Evolutionary conservation across 2,797 vertebrate species (phyloP), one percentile per base, ranked within the genome.

Genomic region (Margarornis squamiger): DNA sequence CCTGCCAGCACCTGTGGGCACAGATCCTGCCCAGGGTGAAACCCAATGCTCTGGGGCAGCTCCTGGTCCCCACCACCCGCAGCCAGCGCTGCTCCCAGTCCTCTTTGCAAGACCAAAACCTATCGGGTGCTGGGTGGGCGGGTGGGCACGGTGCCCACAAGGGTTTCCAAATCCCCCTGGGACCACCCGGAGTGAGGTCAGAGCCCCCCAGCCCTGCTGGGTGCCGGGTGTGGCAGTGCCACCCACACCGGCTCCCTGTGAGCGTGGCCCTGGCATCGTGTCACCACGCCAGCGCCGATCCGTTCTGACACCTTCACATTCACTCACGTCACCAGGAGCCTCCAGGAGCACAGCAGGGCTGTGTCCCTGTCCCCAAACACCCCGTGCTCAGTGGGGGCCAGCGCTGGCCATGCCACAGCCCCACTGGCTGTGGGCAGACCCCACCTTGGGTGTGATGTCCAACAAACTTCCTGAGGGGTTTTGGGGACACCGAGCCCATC

Each of bases 261-360:
- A 46, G 21, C 23, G 15, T 58, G 17, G 70, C 68, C 79, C 77
- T 10, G 7, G 49, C 3, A 15, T 81, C 36, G 57, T 14, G 6
- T 95, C 92, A 95, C 34, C 7, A 34, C 3, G 3, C 34, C 75
- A 17, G 59, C 49, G 7, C 45, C 61, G 26, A 97, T 96, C 32
- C 10, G 32, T 96, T 88, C 91, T 4, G 95, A 96, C 78, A 5
- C 94, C 94, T 93, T 97, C 93, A 81, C 83, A 80, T 93, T 41
- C 52, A 11, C 66, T 96, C 93, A 41, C 10, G 24, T 96, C 96
- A 95, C 86, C 58, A 2, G 1, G 73, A 43, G 93, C 95, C 86
- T 7, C 52, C 6, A 14, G 39, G n/a, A 58, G 86, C 34, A 43
- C 41, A 75, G 46, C 36, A 2, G 48, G 29, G 30, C 43, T 6